Percentiles rank a stretch among this genome's conserved stretches.
Evolutionary conservation across 2,113 vertebrate genomes (phyloP).

Genomic region (Sarotherodon lohbergeri): DNA sequence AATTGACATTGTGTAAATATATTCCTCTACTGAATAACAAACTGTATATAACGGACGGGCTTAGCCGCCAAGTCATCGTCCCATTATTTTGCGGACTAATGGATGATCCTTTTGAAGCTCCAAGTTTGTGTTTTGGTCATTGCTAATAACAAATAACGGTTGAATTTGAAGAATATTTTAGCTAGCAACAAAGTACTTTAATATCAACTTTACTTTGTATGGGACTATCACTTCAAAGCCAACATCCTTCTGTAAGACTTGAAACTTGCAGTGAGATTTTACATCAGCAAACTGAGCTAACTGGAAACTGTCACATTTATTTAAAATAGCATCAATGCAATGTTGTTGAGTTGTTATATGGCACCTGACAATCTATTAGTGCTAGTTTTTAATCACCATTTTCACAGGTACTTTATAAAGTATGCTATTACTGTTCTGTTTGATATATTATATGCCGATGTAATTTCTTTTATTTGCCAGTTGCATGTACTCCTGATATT

Average conservation of each 20-base stretch:
- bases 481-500: not conserved
- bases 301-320: rapidly evolving
- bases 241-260: not conserved
- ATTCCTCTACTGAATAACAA: not conserved
- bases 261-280: not conserved
- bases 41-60: not conserved
- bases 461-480: not conserved
- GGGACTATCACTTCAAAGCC: not conserved
- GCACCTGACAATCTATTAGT: not conserved
- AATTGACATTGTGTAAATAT: too few relatives aligned
- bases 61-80: not conserved
- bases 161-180: not conserved
- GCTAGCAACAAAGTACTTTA: not conserved
- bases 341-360: not conserved
- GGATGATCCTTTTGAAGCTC: rapidly evolving
- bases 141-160: not conserved
- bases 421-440: not conserved
- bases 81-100: not conserved
- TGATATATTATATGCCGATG: not conserved
- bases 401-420: not conserved
- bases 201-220: rapidly evolving
- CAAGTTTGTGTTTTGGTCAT: not conserved
- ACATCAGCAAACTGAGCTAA: not conserved
- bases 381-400: not conserved
- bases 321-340: not conserved